phyloP scores from a whole-genome alignment of 30 jellyfish, hydroid and myxozoan genomes.

The Pseudorhiza aurosa region DNA sequence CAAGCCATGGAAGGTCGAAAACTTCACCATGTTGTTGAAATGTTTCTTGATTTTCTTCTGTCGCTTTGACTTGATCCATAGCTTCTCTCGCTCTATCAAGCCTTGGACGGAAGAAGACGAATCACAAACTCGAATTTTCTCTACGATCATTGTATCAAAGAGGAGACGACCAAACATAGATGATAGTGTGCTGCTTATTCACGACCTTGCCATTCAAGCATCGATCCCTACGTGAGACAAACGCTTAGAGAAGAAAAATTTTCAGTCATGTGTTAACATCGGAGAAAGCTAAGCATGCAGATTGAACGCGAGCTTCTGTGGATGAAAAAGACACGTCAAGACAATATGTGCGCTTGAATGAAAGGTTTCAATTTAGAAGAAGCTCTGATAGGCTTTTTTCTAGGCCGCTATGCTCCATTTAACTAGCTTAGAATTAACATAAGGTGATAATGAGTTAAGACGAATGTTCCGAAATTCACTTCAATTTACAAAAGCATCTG shows the following conservation, averaged over 20 bases:
- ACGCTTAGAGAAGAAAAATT: no score
- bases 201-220: no score
- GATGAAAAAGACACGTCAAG: neutral
- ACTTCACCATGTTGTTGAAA: constrained; percentile 49
- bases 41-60: constrained; percentile 54
- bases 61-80: constrained; percentile 46
- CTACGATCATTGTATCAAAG: neutral
- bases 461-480: neutral
- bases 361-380: neutral
- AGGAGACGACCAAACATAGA: neutral
- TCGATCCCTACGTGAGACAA: no score
- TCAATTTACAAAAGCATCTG: neutral
- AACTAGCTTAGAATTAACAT: neutral
- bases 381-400: neutral
- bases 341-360: neutral
- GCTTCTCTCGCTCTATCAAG: constrained; percentile 36
- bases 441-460: neutral
- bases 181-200: no score
- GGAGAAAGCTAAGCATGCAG: neutral
- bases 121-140: constrained; percentile 2
- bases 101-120: constrained; percentile 31
- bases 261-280: no score
- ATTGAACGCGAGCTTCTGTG: neutral
- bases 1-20: constrained; percentile 89
- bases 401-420: neutral